These are phyloP conservation scores for Channallabes apus DNA, from an alignment of 2,797 vertebrate genomes.

Conservation along the genomic window DNA sequence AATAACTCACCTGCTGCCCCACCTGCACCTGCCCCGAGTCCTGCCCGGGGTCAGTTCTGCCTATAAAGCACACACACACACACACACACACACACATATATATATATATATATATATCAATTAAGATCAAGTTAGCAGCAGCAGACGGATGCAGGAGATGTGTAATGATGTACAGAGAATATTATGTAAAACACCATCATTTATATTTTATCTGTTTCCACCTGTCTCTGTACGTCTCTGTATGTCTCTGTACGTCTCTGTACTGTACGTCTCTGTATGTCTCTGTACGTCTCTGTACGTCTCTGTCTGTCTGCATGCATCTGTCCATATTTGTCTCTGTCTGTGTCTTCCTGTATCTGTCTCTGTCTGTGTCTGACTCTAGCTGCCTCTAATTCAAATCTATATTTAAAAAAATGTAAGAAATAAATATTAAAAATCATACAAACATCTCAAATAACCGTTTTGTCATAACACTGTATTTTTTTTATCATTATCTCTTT, in stretches of 20 bases:
- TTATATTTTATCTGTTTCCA: not conserved
- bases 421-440: too few relatives aligned
- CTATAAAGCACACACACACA: slow-evolving; percentile 66
- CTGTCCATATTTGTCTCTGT: not conserved
- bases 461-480: too few relatives aligned
- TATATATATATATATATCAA: not conserved
- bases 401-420: too few relatives aligned
- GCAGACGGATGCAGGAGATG: not conserved
- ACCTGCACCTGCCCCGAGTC: slow-evolving; percentile 93
- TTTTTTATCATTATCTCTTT: too few relatives aligned
- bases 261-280: too few relatives aligned
- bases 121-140: not conserved
- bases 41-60: slow-evolving; percentile 92
- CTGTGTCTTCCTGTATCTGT: not conserved
- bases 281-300: too few relatives aligned
- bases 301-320: too few relatives aligned
- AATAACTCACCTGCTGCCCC: slow-evolving; percentile 85
- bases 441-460: too few relatives aligned
- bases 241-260: too few relatives aligned
- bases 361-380: not conserved
- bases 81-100: slow-evolving; percentile 18
- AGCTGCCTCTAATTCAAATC: not conserved
- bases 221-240: not conserved
- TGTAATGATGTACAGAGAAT: not conserved
- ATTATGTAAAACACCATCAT: not conserved